Conservation (phyloP, 2,797 vertebrate genomes). For the Myripristis murdjan region DNA sequence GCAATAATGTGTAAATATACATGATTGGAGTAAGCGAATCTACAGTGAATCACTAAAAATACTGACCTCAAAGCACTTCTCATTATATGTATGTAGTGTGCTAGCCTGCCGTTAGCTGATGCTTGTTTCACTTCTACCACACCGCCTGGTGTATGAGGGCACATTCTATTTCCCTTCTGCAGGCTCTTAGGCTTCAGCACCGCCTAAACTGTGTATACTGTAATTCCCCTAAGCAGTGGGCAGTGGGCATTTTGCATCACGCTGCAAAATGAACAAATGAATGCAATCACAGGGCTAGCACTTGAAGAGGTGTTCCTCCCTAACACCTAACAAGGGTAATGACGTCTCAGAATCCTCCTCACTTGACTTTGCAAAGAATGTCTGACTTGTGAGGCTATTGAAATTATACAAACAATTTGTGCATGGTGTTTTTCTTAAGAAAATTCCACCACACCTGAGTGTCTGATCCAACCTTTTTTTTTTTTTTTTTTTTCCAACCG, state of each 20-base stretch:
- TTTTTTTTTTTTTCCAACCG: neutral
- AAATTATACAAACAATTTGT: slow-evolving; percentile 4
- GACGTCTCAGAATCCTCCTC: neutral
- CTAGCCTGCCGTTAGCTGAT: neutral
- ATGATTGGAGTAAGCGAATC: neutral
- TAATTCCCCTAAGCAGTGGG: no score
- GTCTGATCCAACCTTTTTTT: neutral
- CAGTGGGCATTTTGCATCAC: no score
- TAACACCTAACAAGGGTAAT: neutral
- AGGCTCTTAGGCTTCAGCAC: no score
- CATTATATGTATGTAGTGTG: no score
- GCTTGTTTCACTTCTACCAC: no score
- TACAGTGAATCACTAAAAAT: slow-evolving; percentile 8
- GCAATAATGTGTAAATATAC: slow-evolving; percentile 41
- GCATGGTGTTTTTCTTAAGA: neutral
- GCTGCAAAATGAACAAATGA: slow-evolving; percentile 3
- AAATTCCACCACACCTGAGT: no score
- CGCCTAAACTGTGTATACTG: no score
- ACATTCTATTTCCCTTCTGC: no score
- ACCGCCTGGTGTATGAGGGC: no score
- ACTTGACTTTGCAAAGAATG: neutral
- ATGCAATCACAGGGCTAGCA: neutral
- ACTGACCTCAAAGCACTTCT: slow-evolving; percentile 12
- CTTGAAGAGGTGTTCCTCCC: no score
- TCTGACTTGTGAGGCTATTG: neutral